Percentiles rank a stretch among this genome's conserved stretches.
These are phyloP conservation scores for Microtus montanus DNA, from an alignment of 2,113 vertebrate species.

Conservation along the genomic window DNA sequence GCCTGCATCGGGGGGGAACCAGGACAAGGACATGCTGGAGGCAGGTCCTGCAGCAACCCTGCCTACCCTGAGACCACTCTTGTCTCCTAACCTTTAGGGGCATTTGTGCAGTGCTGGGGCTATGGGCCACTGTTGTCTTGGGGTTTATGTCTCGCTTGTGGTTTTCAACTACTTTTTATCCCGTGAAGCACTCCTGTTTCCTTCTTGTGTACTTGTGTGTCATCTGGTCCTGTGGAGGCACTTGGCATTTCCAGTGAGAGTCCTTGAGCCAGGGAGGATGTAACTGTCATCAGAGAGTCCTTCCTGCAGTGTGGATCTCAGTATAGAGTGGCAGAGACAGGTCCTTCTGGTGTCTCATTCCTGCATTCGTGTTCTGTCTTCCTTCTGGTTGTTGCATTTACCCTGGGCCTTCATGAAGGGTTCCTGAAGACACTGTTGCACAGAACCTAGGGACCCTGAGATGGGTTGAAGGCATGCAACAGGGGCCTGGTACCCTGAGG, in stretches of 20 bases:
- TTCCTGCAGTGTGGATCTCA: not conserved
- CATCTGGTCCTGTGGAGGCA: not conserved
- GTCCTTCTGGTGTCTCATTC: not conserved
- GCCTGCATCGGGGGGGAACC: not conserved
- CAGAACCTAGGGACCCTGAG: not conserved
- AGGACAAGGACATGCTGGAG: not conserved
- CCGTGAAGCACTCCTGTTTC: not conserved
- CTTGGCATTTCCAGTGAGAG: rapidly evolving
- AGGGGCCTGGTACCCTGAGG: not conserved
- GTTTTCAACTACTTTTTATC: not conserved
- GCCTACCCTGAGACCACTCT: rapidly evolving
- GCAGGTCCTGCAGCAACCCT: not conserved
- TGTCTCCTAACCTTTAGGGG: no score
- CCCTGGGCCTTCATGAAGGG: not conserved
- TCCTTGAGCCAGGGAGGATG: not conserved
- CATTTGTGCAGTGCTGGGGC: no score
- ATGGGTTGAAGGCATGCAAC: not conserved
- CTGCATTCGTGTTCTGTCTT: not conserved
- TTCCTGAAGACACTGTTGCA: not conserved
- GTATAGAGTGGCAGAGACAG: no score
- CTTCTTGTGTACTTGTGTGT: not conserved
- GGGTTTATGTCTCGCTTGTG: rapidly evolving
- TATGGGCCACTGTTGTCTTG: not conserved
- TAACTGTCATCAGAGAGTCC: not conserved
- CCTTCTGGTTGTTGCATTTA: not conserved